Evolutionary conservation across 1,140 invertebrate genomes (phyloP).

Genomic region (Zaprionus nigranus): DNA sequence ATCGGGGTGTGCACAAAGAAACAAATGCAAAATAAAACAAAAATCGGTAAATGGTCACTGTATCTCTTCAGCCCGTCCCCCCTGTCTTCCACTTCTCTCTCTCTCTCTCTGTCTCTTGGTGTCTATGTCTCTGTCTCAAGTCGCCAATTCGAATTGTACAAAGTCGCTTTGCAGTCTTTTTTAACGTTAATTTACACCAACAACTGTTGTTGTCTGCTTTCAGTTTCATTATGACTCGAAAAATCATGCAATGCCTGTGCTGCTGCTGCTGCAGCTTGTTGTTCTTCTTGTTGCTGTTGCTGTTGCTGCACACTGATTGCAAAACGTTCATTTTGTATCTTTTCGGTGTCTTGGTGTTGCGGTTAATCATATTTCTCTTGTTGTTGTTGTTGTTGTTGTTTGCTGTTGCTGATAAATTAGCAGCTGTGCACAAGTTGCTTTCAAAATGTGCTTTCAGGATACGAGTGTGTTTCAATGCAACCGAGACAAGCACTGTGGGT

Average conservation of each 20-base stretch:
- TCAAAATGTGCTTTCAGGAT: conserved; percentile 50
- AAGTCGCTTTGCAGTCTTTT: conserved; percentile 50
- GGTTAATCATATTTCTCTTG: conserved; percentile 71
- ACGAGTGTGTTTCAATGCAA: conserved; percentile 34
- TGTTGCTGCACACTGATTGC: conserved; percentile 55
- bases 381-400: conserved; percentile 26
- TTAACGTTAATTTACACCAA: conserved; percentile 77
- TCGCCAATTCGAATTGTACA: conserved; percentile 10
- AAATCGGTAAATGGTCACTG: conserved; percentile 47
- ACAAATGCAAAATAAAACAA: conserved; percentile 33
- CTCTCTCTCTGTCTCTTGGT: not conserved
- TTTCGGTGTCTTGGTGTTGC: conserved; percentile 42
- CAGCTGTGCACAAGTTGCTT: conserved; percentile 55
- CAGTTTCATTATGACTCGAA: conserved; percentile 73
- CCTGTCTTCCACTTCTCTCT: not conserved
- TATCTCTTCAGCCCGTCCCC: not conserved
- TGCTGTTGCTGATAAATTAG: conserved; percentile 53
- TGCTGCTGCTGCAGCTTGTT: conserved; percentile 14
- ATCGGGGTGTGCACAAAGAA: conserved; percentile 38
- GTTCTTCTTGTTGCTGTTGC: conserved; percentile 15
- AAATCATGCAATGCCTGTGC: conserved; percentile 63
- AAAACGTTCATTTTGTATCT: conserved; percentile 72
- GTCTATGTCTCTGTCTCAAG: not conserved
- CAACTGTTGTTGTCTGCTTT: conserved; percentile 67
- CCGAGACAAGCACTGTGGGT: not conserved